Conservation (phyloP, 1,140 invertebrate genomes). For the Cataglyphis hispanica region DNA sequence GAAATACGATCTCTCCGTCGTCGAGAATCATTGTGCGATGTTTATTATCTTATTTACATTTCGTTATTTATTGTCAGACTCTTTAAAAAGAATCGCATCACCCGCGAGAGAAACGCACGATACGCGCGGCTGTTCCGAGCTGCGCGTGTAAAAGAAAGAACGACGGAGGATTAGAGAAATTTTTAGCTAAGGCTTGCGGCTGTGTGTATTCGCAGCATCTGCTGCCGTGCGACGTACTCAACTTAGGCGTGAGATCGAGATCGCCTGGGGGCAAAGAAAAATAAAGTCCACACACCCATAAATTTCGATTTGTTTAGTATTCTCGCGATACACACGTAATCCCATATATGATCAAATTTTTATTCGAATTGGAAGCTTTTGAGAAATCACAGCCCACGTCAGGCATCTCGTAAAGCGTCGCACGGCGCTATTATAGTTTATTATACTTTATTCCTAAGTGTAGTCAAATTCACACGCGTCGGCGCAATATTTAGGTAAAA, state of each 20-base stretch:
- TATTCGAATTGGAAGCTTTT: background rate
- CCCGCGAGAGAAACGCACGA: constrained; percentile 20
- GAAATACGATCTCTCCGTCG: constrained; percentile 7
- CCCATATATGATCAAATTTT: constrained; percentile 49
- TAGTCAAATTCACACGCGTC: constrained; percentile 44
- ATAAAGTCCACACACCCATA: constrained; percentile 32
- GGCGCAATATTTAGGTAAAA: constrained; percentile 44
- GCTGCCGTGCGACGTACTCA: constrained; percentile 27
- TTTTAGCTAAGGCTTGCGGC: constrained; percentile 66
- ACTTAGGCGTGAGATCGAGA: constrained; percentile 64
- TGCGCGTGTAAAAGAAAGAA: background rate
- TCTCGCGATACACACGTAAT: constrained; percentile 30
- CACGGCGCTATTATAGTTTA: constrained; percentile 29
- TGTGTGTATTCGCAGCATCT: constrained; percentile 26
- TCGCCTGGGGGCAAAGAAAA: constrained; percentile 38
- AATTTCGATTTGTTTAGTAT: constrained; percentile 55
- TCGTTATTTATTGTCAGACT: constrained; percentile 67
- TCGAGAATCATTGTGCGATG: constrained; percentile 44
- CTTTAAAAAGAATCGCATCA: constrained; percentile 48
- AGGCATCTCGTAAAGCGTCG: constrained; percentile 21
- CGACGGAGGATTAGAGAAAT: constrained; percentile 65
- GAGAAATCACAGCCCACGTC: background rate
- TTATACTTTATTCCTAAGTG: constrained; percentile 32
- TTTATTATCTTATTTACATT: constrained; percentile 56
- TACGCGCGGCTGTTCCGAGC: too few species aligned